These are phyloP conservation scores for Xenopus laevis DNA, from an alignment of 2,113 vertebrate species.

Conservation along the genomic window DNA sequence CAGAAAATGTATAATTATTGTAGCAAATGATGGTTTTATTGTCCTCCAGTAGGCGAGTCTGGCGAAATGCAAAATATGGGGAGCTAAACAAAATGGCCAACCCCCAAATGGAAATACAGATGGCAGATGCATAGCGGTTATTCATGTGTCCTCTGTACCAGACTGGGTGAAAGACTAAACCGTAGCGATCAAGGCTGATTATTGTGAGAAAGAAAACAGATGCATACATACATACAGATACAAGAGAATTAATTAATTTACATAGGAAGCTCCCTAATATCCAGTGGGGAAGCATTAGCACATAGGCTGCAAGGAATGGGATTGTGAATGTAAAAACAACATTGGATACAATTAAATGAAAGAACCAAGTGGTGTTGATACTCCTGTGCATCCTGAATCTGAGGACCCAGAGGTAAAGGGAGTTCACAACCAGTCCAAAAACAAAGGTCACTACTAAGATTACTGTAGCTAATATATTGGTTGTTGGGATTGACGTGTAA, in stretches of 20 bases:
- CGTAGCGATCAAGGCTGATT: conserved; percentile 55
- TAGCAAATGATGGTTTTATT: conserved; percentile 43
- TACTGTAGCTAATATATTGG: neutral
- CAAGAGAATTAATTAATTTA: conserved; percentile 46
- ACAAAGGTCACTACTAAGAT: conserved; percentile 11
- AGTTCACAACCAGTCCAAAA: conserved; percentile 25
- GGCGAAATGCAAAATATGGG: conserved; percentile 50
- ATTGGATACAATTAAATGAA: conserved; percentile 56
- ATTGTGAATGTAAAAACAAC: conserved; percentile 46
- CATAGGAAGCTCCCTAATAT: conserved; percentile 50
- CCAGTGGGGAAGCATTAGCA: conserved; percentile 49
- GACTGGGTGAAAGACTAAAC: conserved; percentile 49
- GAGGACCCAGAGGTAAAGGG: conserved; percentile 55
- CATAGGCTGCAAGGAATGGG: conserved; percentile 46
- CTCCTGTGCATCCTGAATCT: conserved; percentile 54
- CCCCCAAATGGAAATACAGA: conserved; percentile 49
- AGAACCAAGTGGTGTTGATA: conserved; percentile 51
- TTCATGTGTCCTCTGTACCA: conserved; percentile 53
- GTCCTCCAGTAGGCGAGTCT: conserved; percentile 12
- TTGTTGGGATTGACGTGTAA: neutral
- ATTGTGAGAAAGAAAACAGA: conserved; percentile 49
- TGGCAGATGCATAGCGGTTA: conserved; percentile 24
- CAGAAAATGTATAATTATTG: conserved; percentile 42
- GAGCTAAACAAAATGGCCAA: conserved; percentile 36
- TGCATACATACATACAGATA: conserved; percentile 47